Evolutionary conservation across 1,140 invertebrate species (phyloP).

Genomic region (Galendromus occidentalis): DNA sequence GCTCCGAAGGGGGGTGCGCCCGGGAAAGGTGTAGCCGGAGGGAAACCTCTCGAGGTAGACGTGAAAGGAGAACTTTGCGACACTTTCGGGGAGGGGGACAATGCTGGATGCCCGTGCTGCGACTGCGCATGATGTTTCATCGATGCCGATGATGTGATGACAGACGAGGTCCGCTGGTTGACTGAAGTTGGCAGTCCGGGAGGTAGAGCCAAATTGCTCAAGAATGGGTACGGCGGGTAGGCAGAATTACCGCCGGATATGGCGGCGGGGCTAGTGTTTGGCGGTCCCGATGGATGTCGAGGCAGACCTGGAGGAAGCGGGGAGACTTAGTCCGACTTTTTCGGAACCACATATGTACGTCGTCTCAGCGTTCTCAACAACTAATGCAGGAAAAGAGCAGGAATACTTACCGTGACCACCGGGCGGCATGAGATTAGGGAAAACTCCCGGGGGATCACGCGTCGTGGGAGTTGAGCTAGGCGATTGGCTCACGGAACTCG

Average conservation of each 20-base stretch:
- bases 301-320: not conserved
- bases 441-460: no score
- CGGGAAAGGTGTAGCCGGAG: not conserved
- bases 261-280: not conserved
- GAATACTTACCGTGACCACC: no score
- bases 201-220: no score
- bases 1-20: not conserved
- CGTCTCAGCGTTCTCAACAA: not conserved
- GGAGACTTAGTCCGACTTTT: not conserved
- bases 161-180: not conserved
- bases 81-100: conserved; percentile 31
- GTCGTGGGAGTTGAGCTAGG: no score
- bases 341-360: not conserved
- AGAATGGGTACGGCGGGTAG: not conserved
- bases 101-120: conserved; percentile 11
- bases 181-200: no score
- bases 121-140: not conserved
- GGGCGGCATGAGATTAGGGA: no score
- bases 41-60: conserved; percentile 2
- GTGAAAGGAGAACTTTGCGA: conserved; percentile 30
- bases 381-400: no score
- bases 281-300: not conserved
- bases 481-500: no score
- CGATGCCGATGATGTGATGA: not conserved
- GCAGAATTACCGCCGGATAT: not conserved